phyloP scores from a whole-genome alignment of 2,797 vertebrate species.

The Rousettus madagascariensis region DNA sequence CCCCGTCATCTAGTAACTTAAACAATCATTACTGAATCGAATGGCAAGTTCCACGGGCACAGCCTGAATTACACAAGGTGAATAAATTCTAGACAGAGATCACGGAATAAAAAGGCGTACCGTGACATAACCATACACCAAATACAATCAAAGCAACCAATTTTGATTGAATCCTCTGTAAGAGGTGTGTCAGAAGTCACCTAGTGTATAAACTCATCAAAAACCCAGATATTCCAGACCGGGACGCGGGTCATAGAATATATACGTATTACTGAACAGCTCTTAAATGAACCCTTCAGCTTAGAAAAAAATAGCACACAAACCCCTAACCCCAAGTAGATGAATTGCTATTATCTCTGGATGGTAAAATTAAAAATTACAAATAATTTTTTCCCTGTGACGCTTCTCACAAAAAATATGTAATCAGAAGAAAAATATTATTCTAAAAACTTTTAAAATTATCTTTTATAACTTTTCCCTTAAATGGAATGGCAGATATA shows the following conservation, averaged over 20 bases:
- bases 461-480: constrained; percentile 1
- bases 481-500: not conserved
- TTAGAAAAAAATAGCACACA: not conserved
- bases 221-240: not conserved
- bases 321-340: not conserved
- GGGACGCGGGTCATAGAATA: not conserved
- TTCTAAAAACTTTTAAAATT: not conserved
- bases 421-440: not conserved
- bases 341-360: not conserved
- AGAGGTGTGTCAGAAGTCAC: not conserved
- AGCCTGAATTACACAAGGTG: not conserved
- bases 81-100: not conserved
- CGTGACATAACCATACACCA: not conserved
- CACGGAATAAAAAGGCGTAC: not conserved
- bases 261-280: not conserved
- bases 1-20: not conserved
- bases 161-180: not conserved
- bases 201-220: not conserved
- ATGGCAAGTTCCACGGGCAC: not conserved
- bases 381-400: not conserved
- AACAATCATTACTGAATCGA: not conserved
- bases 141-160: not conserved
- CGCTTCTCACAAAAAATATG: not conserved
- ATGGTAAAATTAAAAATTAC: not conserved
- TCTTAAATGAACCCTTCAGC: not conserved